phyloP scores from a whole-genome alignment of 2,797 vertebrate species.

The Botia kubotai region DNA sequence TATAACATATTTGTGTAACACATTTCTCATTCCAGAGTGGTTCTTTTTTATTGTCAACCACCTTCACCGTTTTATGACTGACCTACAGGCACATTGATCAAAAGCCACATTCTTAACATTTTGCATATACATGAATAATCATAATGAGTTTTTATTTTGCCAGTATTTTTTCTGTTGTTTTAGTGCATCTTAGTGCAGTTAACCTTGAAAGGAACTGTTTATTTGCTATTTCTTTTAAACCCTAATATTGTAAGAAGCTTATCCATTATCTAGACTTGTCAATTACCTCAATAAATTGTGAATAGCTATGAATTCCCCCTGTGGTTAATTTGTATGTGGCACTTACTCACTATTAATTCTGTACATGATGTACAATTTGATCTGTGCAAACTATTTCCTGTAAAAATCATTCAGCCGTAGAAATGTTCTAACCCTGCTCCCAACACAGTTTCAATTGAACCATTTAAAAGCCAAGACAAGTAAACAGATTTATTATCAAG shows the following conservation, averaged over 20 bases:
- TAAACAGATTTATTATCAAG: slow-evolving; percentile 42
- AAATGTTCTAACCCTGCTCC: slow-evolving; percentile 1
- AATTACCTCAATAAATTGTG: slow-evolving; percentile 2
- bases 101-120: neutral
- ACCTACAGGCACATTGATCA: neutral
- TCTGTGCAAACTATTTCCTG: slow-evolving; percentile 31
- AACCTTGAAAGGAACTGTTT: neutral
- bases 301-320: neutral
- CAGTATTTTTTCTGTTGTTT: neutral
- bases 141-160: neutral
- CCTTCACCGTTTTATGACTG: neutral
- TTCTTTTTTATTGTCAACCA: neutral
- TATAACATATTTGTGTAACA: neutral
- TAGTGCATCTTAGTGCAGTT: neutral
- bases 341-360: slow-evolving; percentile 12
- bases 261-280: slow-evolving; percentile 16
- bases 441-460: slow-evolving; percentile 44
- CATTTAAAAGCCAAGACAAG: slow-evolving; percentile 35
- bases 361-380: slow-evolving; percentile 36
- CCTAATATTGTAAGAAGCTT: slow-evolving; percentile 4
- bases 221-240: neutral
- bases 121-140: slow-evolving; percentile 14
- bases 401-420: slow-evolving; percentile 26
- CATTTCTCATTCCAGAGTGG: neutral
- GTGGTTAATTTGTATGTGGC: slow-evolving; percentile 13